Evolutionary conservation across 1,140 invertebrate species (phyloP).

Genomic region (Sitophilus oryzae): DNA sequence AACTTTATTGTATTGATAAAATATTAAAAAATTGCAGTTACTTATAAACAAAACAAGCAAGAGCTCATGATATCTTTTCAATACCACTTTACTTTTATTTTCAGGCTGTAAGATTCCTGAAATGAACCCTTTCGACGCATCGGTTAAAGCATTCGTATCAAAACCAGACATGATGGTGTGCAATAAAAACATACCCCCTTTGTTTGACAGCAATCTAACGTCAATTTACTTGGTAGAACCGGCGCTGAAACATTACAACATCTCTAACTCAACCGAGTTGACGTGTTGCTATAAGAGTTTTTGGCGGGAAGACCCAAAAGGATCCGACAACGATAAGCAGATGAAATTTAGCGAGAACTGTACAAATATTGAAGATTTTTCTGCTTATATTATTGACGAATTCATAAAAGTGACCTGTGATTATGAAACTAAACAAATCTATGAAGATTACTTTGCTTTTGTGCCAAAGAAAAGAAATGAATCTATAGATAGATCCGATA

Average conservation of each 20-base stretch:
- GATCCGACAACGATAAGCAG: conserved; percentile 42
- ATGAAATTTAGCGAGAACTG: conserved; percentile 45
- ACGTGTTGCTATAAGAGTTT: conserved; percentile 61
- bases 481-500: conserved; percentile 28
- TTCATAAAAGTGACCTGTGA: conserved; percentile 59
- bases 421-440: conserved; percentile 47
- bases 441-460: conserved; percentile 66
- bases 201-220: conserved; percentile 58
- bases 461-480: conserved; percentile 47
- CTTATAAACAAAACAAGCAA: too few species aligned
- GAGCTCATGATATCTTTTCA: too few species aligned
- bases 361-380: conserved; percentile 45
- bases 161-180: conserved; percentile 40
- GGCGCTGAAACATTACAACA: conserved; percentile 47
- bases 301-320: conserved; percentile 48
- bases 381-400: conserved; percentile 47
- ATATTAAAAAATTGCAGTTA: too few species aligned
- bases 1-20: too few species aligned
- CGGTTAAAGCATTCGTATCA: conserved; percentile 47
- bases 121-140: conserved; percentile 62
- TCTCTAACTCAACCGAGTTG: conserved; percentile 43
- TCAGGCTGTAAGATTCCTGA: conserved; percentile 71
- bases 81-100: conserved; percentile 4
- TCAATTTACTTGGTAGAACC: conserved; percentile 52
- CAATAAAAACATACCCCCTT: conserved; percentile 48